Evolutionary conservation across 2,888 invertebrate species (phyloP), one percentile per base, ranked within the genome.

Genomic region (Xestia ashworthii): DNA sequence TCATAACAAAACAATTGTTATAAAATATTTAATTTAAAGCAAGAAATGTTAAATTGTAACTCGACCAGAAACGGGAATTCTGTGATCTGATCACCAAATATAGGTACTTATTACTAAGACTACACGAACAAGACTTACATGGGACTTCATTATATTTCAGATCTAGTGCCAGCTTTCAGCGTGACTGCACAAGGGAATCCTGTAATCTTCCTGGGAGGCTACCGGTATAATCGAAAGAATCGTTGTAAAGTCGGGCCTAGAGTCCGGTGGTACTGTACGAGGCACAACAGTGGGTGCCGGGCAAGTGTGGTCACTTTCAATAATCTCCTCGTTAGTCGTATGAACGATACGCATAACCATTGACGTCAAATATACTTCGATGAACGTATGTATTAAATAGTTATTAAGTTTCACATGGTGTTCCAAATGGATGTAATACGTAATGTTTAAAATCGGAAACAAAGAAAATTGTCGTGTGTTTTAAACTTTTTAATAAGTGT

Each of bases 151-250:
- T 44, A 32, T 50, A 5, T 84, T 84, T 64, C 74, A 84, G 82
- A 0, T 74, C 19, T 3, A 11, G 25, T 32, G 5, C 84, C 84
- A n/a, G 0, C 48, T 25, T 84, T 69, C 12, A 41, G 81, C 1
- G 44, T 0, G 0, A 84, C 82, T 0, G 66, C 5, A 32, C 16
- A 62, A 22, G 84, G 86, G 32, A 84, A 82, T 55, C 82, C 82
- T 5, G 83, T 84, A 0, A 76, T 84, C 0, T 46, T 71, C 12
- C 0, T 85, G 0, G 86, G 86, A 44, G 0, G 1, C 1, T 70
- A 85, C 41, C 82, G 85, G 5, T 84, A 78, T 65, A 78, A 84
- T 41, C 46, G 67, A 19, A 78, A 50, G 1, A 77, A 68, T 58
- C 58, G 19, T 2, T 41, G 19, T 44, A 80, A 58, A 41, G 11